These are phyloP conservation scores for Lagopus muta DNA, from an alignment of 2,113 vertebrate species.

Conservation along the genomic window DNA sequence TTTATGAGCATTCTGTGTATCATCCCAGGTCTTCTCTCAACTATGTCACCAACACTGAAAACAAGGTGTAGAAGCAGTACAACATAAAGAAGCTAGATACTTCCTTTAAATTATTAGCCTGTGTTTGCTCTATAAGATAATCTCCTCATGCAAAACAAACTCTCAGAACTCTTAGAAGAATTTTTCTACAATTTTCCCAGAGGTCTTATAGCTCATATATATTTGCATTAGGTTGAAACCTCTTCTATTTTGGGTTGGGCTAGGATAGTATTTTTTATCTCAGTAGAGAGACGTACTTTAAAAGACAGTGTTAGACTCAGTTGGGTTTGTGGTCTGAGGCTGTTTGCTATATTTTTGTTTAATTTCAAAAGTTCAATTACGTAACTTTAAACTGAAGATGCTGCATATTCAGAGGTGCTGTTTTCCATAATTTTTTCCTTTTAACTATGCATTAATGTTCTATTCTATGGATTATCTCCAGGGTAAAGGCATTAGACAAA, in stretches of 20 bases:
- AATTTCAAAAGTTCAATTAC: constrained; percentile 59
- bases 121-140: background rate
- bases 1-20: background rate
- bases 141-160: background rate
- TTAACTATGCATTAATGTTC: constrained; percentile 55
- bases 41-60: background rate
- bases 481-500: constrained; percentile 57
- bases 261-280: background rate
- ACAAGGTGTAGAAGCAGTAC: background rate
- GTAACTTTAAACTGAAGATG: constrained; percentile 62
- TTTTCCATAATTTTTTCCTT: constrained; percentile 54
- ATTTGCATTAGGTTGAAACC: background rate
- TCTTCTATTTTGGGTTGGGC: background rate
- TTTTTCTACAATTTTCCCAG: constrained; percentile 17
- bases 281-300: background rate
- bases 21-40: background rate
- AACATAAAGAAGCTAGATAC: background rate
- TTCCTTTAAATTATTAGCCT: background rate
- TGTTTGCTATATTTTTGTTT: constrained; percentile 34
- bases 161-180: background rate
- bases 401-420: constrained; percentile 59
- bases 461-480: constrained; percentile 62
- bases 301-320: background rate
- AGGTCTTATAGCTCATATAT: background rate
- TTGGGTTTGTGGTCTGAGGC: constrained; percentile 8